Base-by-base conservation (phyloP, 2,113 vertebrate species). In the Hiodon tergisus region DNA sequence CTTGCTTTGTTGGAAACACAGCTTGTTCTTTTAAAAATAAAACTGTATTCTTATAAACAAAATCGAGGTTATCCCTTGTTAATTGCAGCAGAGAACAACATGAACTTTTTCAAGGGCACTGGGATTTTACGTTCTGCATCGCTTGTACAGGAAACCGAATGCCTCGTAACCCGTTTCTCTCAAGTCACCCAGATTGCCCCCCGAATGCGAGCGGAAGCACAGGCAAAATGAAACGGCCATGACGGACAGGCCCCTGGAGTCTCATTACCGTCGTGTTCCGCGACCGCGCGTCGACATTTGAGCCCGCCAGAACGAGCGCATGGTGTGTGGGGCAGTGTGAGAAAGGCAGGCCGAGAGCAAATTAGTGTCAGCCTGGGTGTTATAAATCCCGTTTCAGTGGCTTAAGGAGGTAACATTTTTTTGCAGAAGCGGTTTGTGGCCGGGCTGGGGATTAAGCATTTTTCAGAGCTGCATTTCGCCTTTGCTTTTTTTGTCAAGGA, bases 311-410 rank as follows among this genome's bases (percentile, higher is more conserved):
- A 16, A 9, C 48, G 50, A 50, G 67, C 11, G 3, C 47, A 13
- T 1, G 50, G 48, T 53, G 31, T 77, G 55, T 67, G 54, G 58
- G 17, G 16, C 13, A 10, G 53, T 59, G 51, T 47, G 58, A 47
- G 11, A 14, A n/a, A 14, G 57, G 58, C 71, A 31, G 31, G 31
- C 31, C 31, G 31, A 31, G 11, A 10, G 63, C 60, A 17, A 61
- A 53, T 52, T 54, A 62, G 5, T 46, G 52, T 70, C 50, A 51
- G 46, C 76, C n/a, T 68, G 67, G 63, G 10, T 60, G 54, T 46
- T 55, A n/a, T 81, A 75, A 78, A 76, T 77, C 74, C 51, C 50
- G 4, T 67, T 11, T 46, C 46, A 66, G 17, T 54, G 53, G 52
- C 3, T 17, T 47, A 11, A 55, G 60, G 52, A 13, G 2, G 7